Conservation (phyloP, 2,888 invertebrate genomes). For the Sympetrum striolatum region DNA sequence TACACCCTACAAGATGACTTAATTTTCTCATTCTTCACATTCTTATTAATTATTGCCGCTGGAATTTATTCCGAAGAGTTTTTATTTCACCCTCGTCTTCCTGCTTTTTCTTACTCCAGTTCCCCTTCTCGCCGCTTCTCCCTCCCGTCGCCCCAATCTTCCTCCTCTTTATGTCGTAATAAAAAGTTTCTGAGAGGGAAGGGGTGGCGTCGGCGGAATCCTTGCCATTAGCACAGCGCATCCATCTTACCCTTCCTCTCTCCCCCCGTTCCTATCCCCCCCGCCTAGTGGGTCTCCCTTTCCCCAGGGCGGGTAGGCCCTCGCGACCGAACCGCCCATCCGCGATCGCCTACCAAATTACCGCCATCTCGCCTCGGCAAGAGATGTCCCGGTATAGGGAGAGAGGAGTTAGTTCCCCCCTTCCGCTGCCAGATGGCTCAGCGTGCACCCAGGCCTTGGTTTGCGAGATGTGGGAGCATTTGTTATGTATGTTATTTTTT, state of each 20-base stretch:
- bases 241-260: constrained; percentile 2
- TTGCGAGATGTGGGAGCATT: too few relatives aligned
- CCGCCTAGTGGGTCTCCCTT: background rate
- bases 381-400: background rate
- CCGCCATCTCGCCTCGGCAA: background rate
- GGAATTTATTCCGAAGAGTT: constrained; percentile 11
- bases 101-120: background rate
- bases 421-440: background rate
- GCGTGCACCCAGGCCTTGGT: background rate
- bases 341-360: constrained; percentile 32
- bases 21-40: constrained; percentile 39
- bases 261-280: background rate
- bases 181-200: background rate
- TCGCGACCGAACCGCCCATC: constrained; percentile 4
- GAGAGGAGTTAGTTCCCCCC: background rate
- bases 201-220: constrained; percentile 1
- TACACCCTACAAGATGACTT: constrained; percentile 2
- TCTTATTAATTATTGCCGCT: constrained; percentile 24
- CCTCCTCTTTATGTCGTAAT: constrained; percentile 18
- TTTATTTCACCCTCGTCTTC: background rate
- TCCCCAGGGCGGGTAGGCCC: background rate
- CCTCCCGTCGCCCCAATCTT: background rate
- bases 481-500: too few relatives aligned
- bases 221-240: constrained; percentile 22
- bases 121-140: background rate